A percentile compares a stretch with the other conserved stretches of the same genome.
phyloP scores from a whole-genome alignment of 2,113 vertebrate species.

The Aplodontia rufa region DNA sequence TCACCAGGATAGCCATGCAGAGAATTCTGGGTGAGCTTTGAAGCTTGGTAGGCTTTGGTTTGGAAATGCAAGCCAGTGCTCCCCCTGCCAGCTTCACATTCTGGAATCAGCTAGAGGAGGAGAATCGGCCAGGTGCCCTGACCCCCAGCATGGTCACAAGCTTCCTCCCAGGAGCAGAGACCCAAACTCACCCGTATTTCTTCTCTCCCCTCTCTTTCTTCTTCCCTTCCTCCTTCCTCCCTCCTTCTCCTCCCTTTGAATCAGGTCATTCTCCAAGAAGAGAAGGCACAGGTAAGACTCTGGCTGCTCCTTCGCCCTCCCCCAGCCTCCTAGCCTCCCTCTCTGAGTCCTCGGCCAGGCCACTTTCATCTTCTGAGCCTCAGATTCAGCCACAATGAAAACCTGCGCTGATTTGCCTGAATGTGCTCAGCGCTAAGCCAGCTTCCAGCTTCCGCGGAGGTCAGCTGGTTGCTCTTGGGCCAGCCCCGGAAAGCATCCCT shows the following conservation, averaged over 20 bases:
- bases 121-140: background rate
- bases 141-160: background rate
- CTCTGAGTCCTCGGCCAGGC: background rate
- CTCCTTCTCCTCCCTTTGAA: conserved; percentile 24
- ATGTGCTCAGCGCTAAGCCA: background rate
- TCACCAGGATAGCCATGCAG: background rate
- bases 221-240: background rate
- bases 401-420: background rate
- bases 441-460: background rate
- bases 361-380: background rate
- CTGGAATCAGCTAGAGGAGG: background rate
- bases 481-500: no score
- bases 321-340: no score
- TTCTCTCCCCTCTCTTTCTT: background rate
- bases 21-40: background rate
- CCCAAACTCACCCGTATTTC: conserved; percentile 13
- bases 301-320: background rate
- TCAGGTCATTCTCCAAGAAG: conserved; percentile 94
- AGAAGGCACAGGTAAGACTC: conserved; percentile 93
- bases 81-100: background rate
- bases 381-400: background rate
- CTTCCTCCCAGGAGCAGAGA: background rate
- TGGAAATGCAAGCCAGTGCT: background rate
- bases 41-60: background rate
- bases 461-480: background rate